Conservation (phyloP, 2,888 invertebrate genomes). For the Zygaena filipendulae region DNA sequence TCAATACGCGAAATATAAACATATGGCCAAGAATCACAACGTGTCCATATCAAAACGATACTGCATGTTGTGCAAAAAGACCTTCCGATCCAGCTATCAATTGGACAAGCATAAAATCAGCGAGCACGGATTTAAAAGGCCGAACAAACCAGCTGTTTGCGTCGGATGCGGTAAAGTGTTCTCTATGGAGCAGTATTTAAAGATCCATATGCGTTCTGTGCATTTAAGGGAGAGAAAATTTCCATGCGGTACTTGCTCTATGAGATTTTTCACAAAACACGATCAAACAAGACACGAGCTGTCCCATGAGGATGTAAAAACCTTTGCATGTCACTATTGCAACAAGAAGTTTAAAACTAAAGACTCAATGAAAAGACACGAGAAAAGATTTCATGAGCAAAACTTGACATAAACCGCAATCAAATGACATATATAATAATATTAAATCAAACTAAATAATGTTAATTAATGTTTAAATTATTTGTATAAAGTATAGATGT, state of each 20-base stretch:
- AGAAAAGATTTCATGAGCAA: conserved; percentile 28
- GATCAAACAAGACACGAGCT: conserved; percentile 30
- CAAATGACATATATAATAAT: too few relatives aligned
- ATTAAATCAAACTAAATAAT: too few relatives aligned
- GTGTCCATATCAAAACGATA: conserved; percentile 14
- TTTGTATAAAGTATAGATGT: too few relatives aligned
- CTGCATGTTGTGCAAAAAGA: conserved; percentile 22
- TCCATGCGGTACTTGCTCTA: conserved; percentile 24
- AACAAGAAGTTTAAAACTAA: conserved; percentile 29
- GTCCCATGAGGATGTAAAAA: conserved; percentile 26
- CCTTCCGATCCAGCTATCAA: conserved; percentile 24
- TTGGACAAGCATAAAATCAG: conserved; percentile 23
- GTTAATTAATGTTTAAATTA: too few relatives aligned
- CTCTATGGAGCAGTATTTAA: conserved; percentile 22
- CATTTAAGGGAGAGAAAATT: conserved; percentile 29
- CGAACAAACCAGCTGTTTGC: conserved; percentile 19
- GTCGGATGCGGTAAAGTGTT: conserved; percentile 29
- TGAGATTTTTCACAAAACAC: conserved; percentile 29
- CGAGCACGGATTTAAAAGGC: conserved; percentile 25
- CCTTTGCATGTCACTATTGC: conserved; percentile 28
- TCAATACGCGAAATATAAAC: conserved; percentile 15
- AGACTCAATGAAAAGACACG: conserved; percentile 29
- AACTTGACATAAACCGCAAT: too few relatives aligned
- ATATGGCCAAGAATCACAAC: conserved; percentile 19
- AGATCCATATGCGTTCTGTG: conserved; percentile 25